Evolutionary conservation across 1,140 invertebrate genomes (phyloP).

Genomic region (Rhynchophorus ferrugineus): DNA sequence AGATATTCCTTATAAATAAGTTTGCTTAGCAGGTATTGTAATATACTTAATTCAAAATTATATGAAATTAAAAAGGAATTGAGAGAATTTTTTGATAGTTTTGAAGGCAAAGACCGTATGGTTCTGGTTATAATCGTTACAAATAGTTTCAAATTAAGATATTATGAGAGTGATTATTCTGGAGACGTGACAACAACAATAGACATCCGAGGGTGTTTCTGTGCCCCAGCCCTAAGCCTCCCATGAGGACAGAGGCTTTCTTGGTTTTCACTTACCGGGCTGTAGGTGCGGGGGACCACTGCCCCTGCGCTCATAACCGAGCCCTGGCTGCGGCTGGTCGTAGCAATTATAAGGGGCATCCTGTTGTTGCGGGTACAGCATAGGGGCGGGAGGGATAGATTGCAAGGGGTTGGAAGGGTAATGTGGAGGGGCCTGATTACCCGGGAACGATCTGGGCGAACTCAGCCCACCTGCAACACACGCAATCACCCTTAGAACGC

Average conservation of each 20-base stretch:
- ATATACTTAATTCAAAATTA: no score
- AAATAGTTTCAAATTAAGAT: no score
- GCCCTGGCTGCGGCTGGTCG: conserved; percentile 45
- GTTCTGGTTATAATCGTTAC: no score
- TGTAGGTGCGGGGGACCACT: conserved; percentile 48
- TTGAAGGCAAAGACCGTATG: no score
- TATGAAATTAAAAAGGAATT: no score
- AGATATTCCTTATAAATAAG: no score
- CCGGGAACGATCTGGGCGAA: conserved; percentile 44
- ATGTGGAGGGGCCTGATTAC: conserved; percentile 45
- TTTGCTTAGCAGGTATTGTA: no score
- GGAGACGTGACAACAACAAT: neutral
- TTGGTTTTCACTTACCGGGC: conserved; percentile 48
- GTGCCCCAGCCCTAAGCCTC: conserved; percentile 24
- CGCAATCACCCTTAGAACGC: conserved; percentile 6
- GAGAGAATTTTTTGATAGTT: no score
- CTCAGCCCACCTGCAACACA: conserved; percentile 51
- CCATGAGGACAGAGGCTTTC: neutral
- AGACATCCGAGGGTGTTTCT: neutral
- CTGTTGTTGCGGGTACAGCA: conserved; percentile 41
- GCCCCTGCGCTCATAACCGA: conserved; percentile 42
- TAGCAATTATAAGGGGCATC: conserved; percentile 52
- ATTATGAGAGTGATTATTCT: no score
- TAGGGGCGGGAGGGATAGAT: conserved; percentile 8
- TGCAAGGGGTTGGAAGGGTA: conserved; percentile 37